A percentile compares a stretch with the other conserved stretches of the same genome.
Conservation (phyloP, 1,140 invertebrate species). For the Sesamia nonagrioides region DNA sequence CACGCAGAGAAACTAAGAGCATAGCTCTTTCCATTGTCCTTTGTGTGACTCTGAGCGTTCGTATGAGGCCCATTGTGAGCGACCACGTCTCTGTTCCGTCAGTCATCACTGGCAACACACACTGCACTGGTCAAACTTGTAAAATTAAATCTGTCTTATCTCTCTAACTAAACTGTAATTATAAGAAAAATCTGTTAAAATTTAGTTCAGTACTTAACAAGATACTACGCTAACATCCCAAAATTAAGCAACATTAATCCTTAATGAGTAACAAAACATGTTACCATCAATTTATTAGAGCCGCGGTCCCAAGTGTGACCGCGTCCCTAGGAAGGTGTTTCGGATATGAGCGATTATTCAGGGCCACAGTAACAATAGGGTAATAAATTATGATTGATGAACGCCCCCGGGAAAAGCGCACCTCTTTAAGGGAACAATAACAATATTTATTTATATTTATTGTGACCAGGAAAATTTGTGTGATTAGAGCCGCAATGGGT, state of each 20-base stretch:
- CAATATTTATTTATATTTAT: slow-evolving; percentile 61
- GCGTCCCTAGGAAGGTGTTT: slow-evolving; percentile 71
- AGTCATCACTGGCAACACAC: too few species aligned
- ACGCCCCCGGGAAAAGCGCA: slow-evolving; percentile 63
- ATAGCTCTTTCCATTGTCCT: too few species aligned
- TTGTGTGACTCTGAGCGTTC: too few species aligned
- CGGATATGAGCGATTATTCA: slow-evolving; percentile 84
- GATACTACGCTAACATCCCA: not conserved
- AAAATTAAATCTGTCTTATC: too few species aligned
- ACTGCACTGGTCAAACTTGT: too few species aligned
- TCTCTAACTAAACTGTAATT: too few species aligned
- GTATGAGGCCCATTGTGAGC: too few species aligned
- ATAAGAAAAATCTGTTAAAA: too few species aligned
- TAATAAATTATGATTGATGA: slow-evolving; percentile 87
- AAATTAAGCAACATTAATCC: slow-evolving; percentile 18
- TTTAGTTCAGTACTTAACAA: too few species aligned
- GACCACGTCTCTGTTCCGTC: too few species aligned
- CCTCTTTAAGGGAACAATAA: slow-evolving; percentile 68
- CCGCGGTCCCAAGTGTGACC: slow-evolving; percentile 55
- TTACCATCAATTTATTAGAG: slow-evolving; percentile 45
- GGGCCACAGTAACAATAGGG: slow-evolving; percentile 76
- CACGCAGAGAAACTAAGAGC: too few species aligned
- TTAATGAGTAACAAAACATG: slow-evolving; percentile 41
- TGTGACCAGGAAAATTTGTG: slow-evolving; percentile 7
- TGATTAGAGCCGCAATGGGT: slow-evolving; percentile 42